A percentile compares a stretch with the other conserved stretches of the same genome.
Conservation (phyloP, 2,113 vertebrate species). For the Erythrocebus patas region DNA sequence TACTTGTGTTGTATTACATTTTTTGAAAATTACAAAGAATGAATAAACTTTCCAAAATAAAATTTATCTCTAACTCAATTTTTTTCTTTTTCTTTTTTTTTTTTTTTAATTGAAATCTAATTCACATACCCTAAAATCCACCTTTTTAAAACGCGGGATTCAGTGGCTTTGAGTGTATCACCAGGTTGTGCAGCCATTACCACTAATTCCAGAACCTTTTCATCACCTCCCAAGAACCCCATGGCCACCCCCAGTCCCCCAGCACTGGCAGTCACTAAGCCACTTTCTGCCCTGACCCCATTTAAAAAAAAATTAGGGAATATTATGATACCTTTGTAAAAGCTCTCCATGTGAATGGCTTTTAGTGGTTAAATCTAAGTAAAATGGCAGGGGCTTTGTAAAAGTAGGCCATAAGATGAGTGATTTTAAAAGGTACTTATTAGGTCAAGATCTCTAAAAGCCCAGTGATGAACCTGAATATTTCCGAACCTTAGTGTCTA, state of each 20-base stretch:
- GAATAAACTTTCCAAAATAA: not conserved
- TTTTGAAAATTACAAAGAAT: not conserved
- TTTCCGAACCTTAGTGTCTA: not conserved
- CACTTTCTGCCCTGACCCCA: not conserved
- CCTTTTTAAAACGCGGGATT: not conserved
- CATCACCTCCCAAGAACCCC: not conserved
- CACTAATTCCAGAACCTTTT: not conserved
- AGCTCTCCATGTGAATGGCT: not conserved
- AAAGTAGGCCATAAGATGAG: not conserved
- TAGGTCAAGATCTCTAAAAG: not conserved
- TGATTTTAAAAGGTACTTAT: not conserved
- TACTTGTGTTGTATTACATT: not conserved
- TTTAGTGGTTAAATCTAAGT: not conserved
- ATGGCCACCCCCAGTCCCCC: no score
- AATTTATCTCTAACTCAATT: not conserved
- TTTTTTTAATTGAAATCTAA: not conserved
- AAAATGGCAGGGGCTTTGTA: not conserved
- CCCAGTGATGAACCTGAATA: not conserved
- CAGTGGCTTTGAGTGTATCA: not conserved
- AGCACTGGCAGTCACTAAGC: not conserved
- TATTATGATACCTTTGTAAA: not conserved
- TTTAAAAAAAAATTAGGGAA: not conserved
- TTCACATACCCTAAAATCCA: not conserved
- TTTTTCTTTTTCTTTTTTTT: not conserved
- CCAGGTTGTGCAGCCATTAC: not conserved